A percentile compares a stretch with the other conserved stretches of the same genome.
phyloP scores from a whole-genome alignment of 2,797 vertebrate species.

The Meda fulgida region DNA sequence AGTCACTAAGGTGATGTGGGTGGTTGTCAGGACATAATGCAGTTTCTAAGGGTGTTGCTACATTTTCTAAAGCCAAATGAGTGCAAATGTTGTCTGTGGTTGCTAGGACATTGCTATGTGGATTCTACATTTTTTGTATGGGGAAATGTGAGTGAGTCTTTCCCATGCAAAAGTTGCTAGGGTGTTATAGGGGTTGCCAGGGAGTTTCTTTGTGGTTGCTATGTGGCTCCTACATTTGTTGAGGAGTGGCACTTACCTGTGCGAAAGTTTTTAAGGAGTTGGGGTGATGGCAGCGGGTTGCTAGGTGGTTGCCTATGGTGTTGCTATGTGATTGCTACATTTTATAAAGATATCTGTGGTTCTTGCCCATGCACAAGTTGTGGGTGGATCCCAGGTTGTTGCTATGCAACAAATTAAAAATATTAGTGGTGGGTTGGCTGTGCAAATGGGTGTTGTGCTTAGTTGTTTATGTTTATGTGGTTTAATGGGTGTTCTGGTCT shows the following conservation, averaged over 20 bases:
- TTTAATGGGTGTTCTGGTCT: neutral
- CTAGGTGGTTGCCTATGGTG: neutral
- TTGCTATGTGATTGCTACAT: neutral
- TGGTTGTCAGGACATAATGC: neutral
- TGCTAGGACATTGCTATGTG: neutral
- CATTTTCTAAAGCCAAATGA: no score
- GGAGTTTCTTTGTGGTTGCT: neutral
- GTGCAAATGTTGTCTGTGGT: neutral
- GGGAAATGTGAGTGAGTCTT: no score
- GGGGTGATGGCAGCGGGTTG: neutral
- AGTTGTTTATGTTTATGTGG: neutral
- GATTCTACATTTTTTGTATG: neutral
- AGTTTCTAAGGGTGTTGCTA: neutral
- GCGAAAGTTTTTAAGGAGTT: neutral
- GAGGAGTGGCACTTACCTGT: neutral
- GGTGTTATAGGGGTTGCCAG: neutral
- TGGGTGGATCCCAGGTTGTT: neutral
- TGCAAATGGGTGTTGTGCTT: neutral
- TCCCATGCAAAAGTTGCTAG: neutral
- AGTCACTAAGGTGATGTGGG: neutral
- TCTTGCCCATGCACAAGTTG: neutral
- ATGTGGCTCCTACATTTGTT: neutral
- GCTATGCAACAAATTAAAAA: neutral
- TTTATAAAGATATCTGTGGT: neutral
- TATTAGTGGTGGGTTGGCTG: neutral